Conservation (phyloP, 2,888 invertebrate genomes). For the Cloeon dipterum region DNA sequence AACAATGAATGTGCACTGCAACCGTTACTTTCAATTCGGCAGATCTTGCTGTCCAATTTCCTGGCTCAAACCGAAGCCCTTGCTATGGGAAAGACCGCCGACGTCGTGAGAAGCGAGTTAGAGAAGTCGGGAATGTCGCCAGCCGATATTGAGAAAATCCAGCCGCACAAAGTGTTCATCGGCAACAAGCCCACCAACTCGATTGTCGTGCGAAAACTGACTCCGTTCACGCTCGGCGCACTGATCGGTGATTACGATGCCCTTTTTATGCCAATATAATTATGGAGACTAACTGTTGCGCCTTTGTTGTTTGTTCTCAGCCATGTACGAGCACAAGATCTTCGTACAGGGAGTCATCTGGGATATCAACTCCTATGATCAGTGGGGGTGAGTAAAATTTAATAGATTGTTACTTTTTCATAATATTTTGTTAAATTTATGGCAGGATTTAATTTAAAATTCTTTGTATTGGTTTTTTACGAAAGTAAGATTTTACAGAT, state of each 20-base stretch:
- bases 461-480: neutral
- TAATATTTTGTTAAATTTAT: neutral
- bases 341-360: constrained; percentile 96
- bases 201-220: constrained; percentile 72
- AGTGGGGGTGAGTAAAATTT: constrained; percentile 60
- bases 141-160: constrained; percentile 49
- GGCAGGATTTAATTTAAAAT: neutral
- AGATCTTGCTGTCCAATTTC: constrained; percentile 87
- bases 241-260: constrained; percentile 65
- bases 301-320: constrained; percentile 25
- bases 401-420: neutral
- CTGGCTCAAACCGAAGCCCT: constrained; percentile 96
- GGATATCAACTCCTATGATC: constrained; percentile 99
- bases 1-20: no score
- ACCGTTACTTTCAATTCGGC: no score
- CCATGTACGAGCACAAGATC: constrained; percentile 96
- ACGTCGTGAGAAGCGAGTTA: constrained; percentile 57
- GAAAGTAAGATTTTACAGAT: neutral
- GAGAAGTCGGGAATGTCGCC: constrained; percentile 50
- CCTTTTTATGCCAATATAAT: no score
- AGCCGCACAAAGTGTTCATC: constrained; percentile 90
- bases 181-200: constrained; percentile 97
- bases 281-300: neutral
- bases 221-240: constrained; percentile 82
- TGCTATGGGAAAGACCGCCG: constrained; percentile 52